These are phyloP conservation scores for Penaeus vannamei DNA, from an alignment of 1,140 invertebrate genomes.

Conservation along the genomic window DNA sequence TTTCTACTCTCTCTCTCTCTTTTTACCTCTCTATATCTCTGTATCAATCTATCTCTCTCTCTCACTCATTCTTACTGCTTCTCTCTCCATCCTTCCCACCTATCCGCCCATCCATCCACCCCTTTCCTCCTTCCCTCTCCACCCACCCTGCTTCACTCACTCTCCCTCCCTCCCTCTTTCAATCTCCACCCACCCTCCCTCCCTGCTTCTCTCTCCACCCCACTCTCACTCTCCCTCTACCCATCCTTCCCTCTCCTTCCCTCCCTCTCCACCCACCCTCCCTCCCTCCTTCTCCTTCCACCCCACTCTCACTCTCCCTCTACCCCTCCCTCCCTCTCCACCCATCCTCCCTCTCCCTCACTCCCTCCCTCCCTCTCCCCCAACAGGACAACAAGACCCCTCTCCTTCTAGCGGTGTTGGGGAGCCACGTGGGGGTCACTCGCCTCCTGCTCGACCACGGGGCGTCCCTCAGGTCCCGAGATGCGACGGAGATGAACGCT, in stretches of 20 bases:
- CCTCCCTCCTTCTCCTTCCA: constrained; percentile 68
- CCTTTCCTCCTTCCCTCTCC: not conserved
- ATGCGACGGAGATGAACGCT: constrained; percentile 71
- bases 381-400: constrained; percentile 78
- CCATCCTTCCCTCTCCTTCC: constrained; percentile 68
- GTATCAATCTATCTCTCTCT: not conserved
- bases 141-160: too few species aligned
- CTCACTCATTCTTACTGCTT: too few species aligned
- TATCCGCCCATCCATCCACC: too few species aligned
- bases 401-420: constrained; percentile 92
- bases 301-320: constrained; percentile 80
- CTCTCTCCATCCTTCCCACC: not conserved
- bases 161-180: too few species aligned
- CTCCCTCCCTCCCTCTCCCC: constrained; percentile 68
- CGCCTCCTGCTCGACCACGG: constrained; percentile 84
- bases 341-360: constrained; percentile 68
- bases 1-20: not conserved
- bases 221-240: not conserved
- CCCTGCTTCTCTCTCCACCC: not conserved
- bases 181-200: not conserved
- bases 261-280: constrained; percentile 65
- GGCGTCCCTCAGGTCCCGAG: constrained; percentile 75
- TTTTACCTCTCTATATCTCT: not conserved
- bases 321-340: constrained; percentile 81
- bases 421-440: constrained; percentile 85